Evolutionary conservation across 2,888 invertebrate genomes (phyloP), one percentile per base, ranked within the genome.

Genomic region (Calephelis perditalis): DNA sequence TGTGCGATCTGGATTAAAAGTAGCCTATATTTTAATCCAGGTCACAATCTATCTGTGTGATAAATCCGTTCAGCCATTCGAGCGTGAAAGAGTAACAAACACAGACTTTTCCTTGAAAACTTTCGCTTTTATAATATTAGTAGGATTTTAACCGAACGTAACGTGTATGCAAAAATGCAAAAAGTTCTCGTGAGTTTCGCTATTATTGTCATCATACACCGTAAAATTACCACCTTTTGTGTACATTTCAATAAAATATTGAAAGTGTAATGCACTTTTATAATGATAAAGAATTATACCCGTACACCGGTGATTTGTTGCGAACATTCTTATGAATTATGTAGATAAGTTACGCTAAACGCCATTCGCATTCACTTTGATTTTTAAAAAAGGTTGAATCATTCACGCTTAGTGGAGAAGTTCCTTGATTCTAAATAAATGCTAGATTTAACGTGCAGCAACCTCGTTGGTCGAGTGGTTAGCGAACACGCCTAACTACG

Each of bases 161-260:
- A 76, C 70, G 81, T 78, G 77, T 74, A 77, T 79, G 78, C 77
- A 79, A 62, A 62, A 63, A 64, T 56, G 63, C 59, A 67, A 65
- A 63, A 66, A 62, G 56, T 76, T 73, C 75, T 69, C 70, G 69
- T 73, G 71, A 74, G 71, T 73, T 76, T 76, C 63, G 73, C 81
- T 77, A 85, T 89, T 89, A 89, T 81, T 85, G 82, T 82, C 82
- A 81, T 82, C 87, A 84, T 73, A 70, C 73, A 67, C 76, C 86
- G 85, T 82, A 88, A 89, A 88, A 90, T 90, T 83, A 79, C 81
- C 81, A 79, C 77, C 82, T 84, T 84, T 81, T 81, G 81, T 82
- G 79, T 81, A 81, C 82, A 86, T 85, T 84, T 86, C 77, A 84
- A 86, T 84, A 75, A 71, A 71, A 80, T 71, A 85, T 83, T 79